Conservation (phyloP, 2,797 vertebrate species). For the Acanthopagrus latus region DNA sequence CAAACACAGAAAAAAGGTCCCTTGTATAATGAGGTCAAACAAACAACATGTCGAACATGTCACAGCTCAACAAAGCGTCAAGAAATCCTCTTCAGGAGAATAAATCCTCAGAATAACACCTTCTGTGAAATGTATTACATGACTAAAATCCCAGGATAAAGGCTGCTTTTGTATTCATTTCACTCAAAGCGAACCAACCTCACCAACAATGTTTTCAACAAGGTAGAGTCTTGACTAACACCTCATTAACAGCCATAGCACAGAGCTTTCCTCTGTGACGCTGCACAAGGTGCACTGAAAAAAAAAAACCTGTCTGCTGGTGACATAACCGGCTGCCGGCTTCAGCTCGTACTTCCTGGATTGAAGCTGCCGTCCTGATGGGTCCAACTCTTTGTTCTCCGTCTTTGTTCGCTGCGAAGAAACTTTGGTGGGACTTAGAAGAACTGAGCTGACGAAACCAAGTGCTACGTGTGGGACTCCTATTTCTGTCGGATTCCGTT, state of each 20-base stretch:
- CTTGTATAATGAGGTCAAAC: slow-evolving; percentile 5
- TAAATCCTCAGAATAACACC: background rate
- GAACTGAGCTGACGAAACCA: slow-evolving; percentile 11
- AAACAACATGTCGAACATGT: background rate
- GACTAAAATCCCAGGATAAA: slow-evolving; percentile 24
- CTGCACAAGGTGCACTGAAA: slow-evolving; percentile 29
- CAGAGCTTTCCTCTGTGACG: slow-evolving; percentile 35
- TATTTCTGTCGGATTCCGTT: slow-evolving; percentile 4
- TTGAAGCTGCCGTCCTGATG: slow-evolving; percentile 13
- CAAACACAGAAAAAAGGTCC: background rate
- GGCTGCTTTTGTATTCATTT: slow-evolving; percentile 18
- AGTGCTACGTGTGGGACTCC: background rate
- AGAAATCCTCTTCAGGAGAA: slow-evolving; percentile 5
- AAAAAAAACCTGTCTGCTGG: slow-evolving; percentile 36
- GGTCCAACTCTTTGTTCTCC: background rate
- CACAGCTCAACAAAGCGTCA: slow-evolving; percentile 13
- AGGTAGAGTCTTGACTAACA: slow-evolving; percentile 45
- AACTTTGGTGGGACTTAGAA: background rate
- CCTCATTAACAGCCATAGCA: slow-evolving; percentile 53
- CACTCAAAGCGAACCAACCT: slow-evolving; percentile 24
- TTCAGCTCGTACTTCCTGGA: slow-evolving; percentile 33
- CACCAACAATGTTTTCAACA: slow-evolving; percentile 42
- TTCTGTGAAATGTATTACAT: slow-evolving; percentile 13
- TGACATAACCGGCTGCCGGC: slow-evolving; percentile 37
- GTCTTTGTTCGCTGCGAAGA: slow-evolving; percentile 19